Base-by-base conservation (phyloP, 2,113 vertebrate genomes). In the Halcyon malimbica region DNA sequence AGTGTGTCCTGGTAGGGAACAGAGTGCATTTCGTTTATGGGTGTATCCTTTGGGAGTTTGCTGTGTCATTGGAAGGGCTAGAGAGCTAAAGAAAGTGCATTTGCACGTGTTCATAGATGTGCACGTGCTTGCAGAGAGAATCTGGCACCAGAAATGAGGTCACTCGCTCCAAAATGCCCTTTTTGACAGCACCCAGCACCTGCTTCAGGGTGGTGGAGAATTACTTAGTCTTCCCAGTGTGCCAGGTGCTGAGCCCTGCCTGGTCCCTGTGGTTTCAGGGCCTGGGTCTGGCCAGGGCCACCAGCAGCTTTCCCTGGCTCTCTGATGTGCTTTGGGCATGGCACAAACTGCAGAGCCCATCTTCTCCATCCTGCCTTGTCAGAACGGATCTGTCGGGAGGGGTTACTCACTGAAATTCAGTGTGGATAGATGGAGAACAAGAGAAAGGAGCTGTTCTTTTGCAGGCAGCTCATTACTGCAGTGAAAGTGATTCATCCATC, bases 301-400 rank as follows among this genome's bases (percentile, higher is more conserved):
- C 18, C 1, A 1, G 62, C 88, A 82, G 50, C 60, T 75, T 42
- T n/a, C 16, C 39, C 26, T 2, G 0, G 6, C 60, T 91, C 56
- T 39, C 12, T 2, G 2, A 6, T 75, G 70, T 16, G 9, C 82
- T 44, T 8, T 0, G 1, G 62, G 63, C 53, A 29, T 0, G 0
- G 41, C 4, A 3, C 0, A 10, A 39, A 6, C 41, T 6, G 23
- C 11, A 1, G 50, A 84, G 59, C n/a, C 33, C 4, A 0, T 79
- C 60, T 73, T 57, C 31, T 57, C 25, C 48, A 4, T 50, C 64
- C 46, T 3, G 2, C 57, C 46, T 19, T 89, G 91, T 89, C 91
- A 92, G n/a, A 92, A 67, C 3, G 0, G 73, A 94, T 71, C 51
- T 0, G 42, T 35, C 35, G 42, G 42, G 42, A 0, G 13, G 80